Evolutionary conservation across 2,888 invertebrate genomes (phyloP).

Genomic region (Cosmopolites sordidus): DNA sequence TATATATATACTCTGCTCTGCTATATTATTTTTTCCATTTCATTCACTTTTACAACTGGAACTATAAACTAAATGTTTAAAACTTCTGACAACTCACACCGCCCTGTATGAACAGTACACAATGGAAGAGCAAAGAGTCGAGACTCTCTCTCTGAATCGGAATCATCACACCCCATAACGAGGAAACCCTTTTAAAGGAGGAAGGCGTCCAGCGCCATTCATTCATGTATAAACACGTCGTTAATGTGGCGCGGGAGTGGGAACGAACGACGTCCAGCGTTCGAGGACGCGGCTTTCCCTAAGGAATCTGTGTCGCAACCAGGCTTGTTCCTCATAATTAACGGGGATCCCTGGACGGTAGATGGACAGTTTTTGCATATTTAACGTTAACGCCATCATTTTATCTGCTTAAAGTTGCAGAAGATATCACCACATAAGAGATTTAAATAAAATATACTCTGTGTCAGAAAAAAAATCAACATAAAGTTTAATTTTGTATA

Average conservation of each 20-base stretch:
- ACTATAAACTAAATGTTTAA: too few species aligned
- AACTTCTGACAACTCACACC: too few species aligned
- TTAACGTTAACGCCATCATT: constrained; percentile 19
- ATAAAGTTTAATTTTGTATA: too few species aligned
- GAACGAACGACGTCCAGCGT: constrained; percentile 11
- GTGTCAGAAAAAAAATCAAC: too few species aligned
- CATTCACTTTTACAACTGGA: too few species aligned
- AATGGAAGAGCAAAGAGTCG: background rate
- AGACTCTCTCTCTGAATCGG: background rate
- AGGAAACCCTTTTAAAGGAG: constrained; percentile 22
- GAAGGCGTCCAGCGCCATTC: constrained; percentile 21
- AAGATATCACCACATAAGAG: too few species aligned
- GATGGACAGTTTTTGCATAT: constrained; percentile 34
- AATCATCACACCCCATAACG: constrained; percentile 7
- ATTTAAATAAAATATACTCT: too few species aligned
- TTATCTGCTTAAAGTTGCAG: too few species aligned
- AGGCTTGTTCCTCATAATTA: constrained; percentile 64
- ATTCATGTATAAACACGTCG: constrained; percentile 28
- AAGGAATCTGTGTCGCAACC: constrained; percentile 41
- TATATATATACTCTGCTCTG: too few species aligned
- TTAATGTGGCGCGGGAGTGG: constrained; percentile 18
- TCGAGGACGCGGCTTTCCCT: constrained; percentile 29
- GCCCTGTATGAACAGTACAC: background rate
- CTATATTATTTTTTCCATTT: too few species aligned
- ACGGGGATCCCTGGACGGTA: constrained; percentile 52